These are phyloP conservation scores for Sphecodes monilicornis DNA, from an alignment of 2,888 invertebrate species.

Conservation along the genomic window DNA sequence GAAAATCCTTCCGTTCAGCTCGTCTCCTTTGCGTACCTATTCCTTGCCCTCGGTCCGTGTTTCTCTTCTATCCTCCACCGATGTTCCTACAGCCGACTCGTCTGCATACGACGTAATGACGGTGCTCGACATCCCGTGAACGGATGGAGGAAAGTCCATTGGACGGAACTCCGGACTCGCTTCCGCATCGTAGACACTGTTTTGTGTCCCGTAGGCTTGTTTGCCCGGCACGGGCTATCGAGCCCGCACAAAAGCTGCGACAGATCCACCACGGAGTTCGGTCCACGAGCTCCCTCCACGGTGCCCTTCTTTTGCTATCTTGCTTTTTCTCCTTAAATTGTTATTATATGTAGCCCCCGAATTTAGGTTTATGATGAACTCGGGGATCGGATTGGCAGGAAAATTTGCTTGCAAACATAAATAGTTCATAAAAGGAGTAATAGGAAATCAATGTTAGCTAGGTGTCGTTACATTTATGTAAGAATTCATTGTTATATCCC, in stretches of 20 bases:
- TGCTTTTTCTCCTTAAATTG: background rate
- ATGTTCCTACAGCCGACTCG: slow-evolving; percentile 19
- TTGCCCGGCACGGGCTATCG: slow-evolving; percentile 76
- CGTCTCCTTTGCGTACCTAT: slow-evolving; percentile 26
- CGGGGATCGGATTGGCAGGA: background rate
- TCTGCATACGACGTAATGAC: slow-evolving; percentile 71
- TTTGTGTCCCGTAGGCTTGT: slow-evolving; percentile 75
- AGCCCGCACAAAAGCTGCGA: slow-evolving; percentile 73
- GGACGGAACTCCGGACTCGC: slow-evolving; percentile 50
- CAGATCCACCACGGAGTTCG: slow-evolving; percentile 15
- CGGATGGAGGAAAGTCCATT: slow-evolving; percentile 71
- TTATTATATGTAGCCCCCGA: background rate
- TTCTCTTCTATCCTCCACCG: slow-evolving; percentile 23
- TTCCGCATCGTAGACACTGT: slow-evolving; percentile 59
- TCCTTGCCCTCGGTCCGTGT: slow-evolving; percentile 8
- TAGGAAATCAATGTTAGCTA: too few species aligned
- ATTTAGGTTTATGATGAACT: background rate
- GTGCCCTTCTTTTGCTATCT: background rate
- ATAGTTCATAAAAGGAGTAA: too few species aligned
- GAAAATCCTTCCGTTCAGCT: slow-evolving; percentile 69
- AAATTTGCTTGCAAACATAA: too few species aligned
- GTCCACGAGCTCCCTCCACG: slow-evolving; percentile 32
- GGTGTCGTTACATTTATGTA: too few species aligned
- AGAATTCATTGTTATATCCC: too few species aligned
- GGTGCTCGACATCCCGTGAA: slow-evolving; percentile 69